phyloP scores from a whole-genome alignment of 2,113 vertebrate genomes.

The Engystomops pustulosus region DNA sequence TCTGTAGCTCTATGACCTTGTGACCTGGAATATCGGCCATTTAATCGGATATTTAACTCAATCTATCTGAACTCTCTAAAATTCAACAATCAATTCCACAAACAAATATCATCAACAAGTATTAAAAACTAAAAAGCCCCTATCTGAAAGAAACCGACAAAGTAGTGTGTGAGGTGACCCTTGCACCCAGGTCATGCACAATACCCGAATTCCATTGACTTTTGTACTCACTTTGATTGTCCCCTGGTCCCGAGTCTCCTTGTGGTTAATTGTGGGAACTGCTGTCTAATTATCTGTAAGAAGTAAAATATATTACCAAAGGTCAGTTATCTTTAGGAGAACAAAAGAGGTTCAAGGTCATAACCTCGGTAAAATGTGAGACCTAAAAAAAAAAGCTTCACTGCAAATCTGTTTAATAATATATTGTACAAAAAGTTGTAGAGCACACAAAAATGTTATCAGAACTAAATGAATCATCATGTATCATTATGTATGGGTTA shows the following conservation, averaged over 20 bases:
- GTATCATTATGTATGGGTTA: no score
- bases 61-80: no score
- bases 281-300: conserved; percentile 95
- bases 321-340: neutral
- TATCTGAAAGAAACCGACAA: no score
- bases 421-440: neutral
- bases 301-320: conserved; percentile 59
- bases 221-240: conserved; percentile 92
- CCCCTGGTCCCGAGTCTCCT: conserved; percentile 95
- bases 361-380: neutral
- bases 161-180: neutral
- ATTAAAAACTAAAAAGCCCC: no score
- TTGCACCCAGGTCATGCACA: neutral
- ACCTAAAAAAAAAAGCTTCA: neutral
- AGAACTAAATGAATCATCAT: no score
- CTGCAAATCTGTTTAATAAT: neutral
- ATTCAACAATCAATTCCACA: no score
- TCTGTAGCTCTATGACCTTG: no score
- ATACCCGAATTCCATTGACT: neutral
- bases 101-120: no score
- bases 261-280: conserved; percentile 96
- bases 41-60: no score
- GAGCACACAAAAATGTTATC: no score
- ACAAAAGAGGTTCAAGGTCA: conserved; percentile 1
- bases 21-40: no score